Evolutionary conservation across 2,888 invertebrate genomes (phyloP), one percentile per base, ranked within the genome.

Genomic region (Temnothorax ravouxi): DNA sequence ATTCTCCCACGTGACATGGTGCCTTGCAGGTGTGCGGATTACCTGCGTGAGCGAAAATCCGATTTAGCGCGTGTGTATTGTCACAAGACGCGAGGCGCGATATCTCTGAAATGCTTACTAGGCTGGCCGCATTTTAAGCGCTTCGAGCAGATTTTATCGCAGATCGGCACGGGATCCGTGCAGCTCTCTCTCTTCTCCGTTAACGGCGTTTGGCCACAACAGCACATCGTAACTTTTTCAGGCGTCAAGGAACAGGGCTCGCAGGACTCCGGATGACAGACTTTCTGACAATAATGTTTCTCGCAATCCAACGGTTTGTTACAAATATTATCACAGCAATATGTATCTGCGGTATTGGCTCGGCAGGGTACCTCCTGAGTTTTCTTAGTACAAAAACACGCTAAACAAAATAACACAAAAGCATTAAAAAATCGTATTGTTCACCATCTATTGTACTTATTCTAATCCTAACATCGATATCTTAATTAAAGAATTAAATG

Each of bases 121-220:
- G 95, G 95, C 67, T 94, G 95, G 15, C 95, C 95, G 85, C 95
- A 95, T 66, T 91, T 92, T 2, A 95, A 91, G 64, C 86, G 90
- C 88, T 95, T 95, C 11, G 89, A 94, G 90, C 96, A 96, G 66
- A 95, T 94, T 91, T 96, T 96, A 66, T 97, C 97, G 95, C 99
- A 99, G 54, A 97, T 96, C 0, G 98, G 98, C 88, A 99, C 96
- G 0, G 97, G 96, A 94, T 99, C 98, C 8, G 97, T 95, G 94
- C 99, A 99, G 11, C 96, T 96, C 71, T 95, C 96, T 84, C 98
- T 96, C 44, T 95, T 95, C n/a, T 92, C 88, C 21, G 89, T 90
- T 29, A 97, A 94, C 0, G 95, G 93, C 54, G 96, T 96, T 94
- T 97, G 97, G 1, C 97, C 97, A 94, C 98, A 98, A 0, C 97